A percentile compares a stretch with the other conserved stretches of the same genome.
phyloP scores from a whole-genome alignment of 2,888 invertebrate genomes.

The Acleris emargana region DNA sequence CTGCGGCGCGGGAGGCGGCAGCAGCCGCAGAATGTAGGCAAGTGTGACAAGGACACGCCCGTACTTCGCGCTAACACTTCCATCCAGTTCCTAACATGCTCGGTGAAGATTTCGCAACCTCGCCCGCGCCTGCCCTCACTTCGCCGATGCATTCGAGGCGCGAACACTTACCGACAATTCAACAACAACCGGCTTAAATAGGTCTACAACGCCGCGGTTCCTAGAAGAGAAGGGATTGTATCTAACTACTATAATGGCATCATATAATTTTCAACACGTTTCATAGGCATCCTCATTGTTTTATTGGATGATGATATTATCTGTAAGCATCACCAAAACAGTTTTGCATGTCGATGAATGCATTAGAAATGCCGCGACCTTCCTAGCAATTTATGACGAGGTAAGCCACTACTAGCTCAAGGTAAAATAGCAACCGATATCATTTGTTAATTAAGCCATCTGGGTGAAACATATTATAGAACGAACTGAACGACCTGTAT shows the following conservation, averaged over 20 bases:
- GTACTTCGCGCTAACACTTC: conserved; percentile 81
- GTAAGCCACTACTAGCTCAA: conserved; percentile 73
- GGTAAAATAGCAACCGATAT: conserved; percentile 67
- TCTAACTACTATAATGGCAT: conserved; percentile 1
- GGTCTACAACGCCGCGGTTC: conserved; percentile 31
- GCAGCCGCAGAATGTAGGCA: conserved; percentile 81
- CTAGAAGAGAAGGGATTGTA: conserved; percentile 28
- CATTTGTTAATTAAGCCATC: conserved; percentile 66
- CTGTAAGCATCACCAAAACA: neutral
- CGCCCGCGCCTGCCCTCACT: conserved; percentile 62
- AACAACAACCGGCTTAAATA: conserved; percentile 52
- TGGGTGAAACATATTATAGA: conserved; percentile 45
- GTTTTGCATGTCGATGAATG: conserved; percentile 40
- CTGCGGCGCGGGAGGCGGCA: conserved; percentile 64
- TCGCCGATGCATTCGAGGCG: conserved; percentile 63
- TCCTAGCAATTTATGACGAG: conserved; percentile 66
- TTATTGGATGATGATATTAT: neutral
- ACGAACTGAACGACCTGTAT: conserved; percentile 22
- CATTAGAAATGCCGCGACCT: conserved; percentile 76
- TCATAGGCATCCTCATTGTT: neutral
- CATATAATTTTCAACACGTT: neutral
- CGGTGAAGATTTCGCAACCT: conserved; percentile 76
- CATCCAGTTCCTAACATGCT: conserved; percentile 82
- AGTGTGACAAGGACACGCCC: conserved; percentile 84
- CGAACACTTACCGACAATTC: conserved; percentile 65